These are phyloP conservation scores for Diabrotica balteata DNA, from an alignment of 2,888 invertebrate genomes.

Conservation along the genomic window DNA sequence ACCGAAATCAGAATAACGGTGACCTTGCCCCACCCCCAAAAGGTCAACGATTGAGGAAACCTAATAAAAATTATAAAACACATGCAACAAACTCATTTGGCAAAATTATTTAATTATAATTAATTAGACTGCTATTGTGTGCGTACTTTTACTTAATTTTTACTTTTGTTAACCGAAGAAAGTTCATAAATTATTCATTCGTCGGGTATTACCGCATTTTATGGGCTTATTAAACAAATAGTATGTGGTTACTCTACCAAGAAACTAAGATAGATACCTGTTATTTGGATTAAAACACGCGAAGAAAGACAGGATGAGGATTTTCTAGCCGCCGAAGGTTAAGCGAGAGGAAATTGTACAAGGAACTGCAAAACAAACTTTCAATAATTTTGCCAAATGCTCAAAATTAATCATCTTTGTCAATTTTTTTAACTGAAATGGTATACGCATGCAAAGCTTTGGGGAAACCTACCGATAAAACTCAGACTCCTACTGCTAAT, in stretches of 20 bases:
- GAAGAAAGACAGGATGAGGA: background rate
- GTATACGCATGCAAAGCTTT: no score
- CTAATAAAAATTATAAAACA: slow-evolving; percentile 6
- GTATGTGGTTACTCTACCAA: slow-evolving; percentile 8
- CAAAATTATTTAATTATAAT: slow-evolving; percentile 1
- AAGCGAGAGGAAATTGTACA: no score
- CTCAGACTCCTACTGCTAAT: no score
- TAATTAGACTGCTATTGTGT: background rate
- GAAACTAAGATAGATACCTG: background rate
- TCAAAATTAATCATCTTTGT: no score
- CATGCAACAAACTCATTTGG: slow-evolving; percentile 1
- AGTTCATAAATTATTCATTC: slow-evolving; percentile 26
- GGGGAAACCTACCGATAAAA: no score
- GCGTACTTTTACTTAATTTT: slow-evolving; percentile 25
- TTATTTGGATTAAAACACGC: background rate
- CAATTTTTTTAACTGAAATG: no score
- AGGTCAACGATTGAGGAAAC: slow-evolving; percentile 7
- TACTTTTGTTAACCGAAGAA: slow-evolving; percentile 23
- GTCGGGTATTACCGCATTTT: slow-evolving; percentile 3
- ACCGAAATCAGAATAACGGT: background rate
- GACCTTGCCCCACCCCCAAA: slow-evolving; percentile 1
- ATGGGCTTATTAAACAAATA: slow-evolving; percentile 4
- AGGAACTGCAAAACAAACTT: no score
- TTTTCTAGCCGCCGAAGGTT: background rate
- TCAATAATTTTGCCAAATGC: no score